A percentile compares a stretch with the other conserved stretches of the same genome.
These are phyloP conservation scores for Hetaerina americana DNA, from an alignment of 1,140 invertebrate species.

Conservation along the genomic window DNA sequence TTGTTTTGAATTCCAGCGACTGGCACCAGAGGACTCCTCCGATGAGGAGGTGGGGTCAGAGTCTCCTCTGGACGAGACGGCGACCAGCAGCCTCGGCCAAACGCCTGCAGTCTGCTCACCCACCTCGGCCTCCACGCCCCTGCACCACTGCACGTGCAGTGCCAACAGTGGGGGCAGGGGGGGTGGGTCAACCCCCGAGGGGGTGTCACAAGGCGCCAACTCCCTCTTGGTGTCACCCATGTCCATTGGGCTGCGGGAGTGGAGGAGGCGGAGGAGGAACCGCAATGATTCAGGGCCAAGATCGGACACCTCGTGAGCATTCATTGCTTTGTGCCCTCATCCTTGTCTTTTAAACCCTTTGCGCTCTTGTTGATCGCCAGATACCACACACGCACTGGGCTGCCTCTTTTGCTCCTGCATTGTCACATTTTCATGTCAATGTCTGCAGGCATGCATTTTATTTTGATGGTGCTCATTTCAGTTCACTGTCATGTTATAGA, in stretches of 20 bases:
- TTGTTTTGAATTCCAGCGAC: no score
- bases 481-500: no score
- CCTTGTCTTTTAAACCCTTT: no score
- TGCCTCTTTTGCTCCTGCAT: no score
- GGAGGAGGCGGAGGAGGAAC: conserved; percentile 23
- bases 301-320: conserved; percentile 49
- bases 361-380: no score
- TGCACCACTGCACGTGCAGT: not conserved
- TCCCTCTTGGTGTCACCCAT: conserved; percentile 36
- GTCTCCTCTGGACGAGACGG: conserved; percentile 64
- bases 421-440: no score
- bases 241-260: not conserved
- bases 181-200: conserved; percentile 25
- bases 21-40: conserved; percentile 67
- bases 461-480: no score
- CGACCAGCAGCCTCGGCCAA: conserved; percentile 22
- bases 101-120: conserved; percentile 2
- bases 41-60: conserved; percentile 82
- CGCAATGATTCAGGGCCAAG: conserved; percentile 50
- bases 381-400: no score
- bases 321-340: no score
- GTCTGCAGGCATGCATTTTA: no score
- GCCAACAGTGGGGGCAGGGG: conserved; percentile 4
- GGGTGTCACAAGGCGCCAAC: conserved; percentile 31
- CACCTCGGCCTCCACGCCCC: not conserved